phyloP scores from a whole-genome alignment of 37 sponge, comb jelly and placozoan genomes.

The Halisarca cf. caerulea region DNA sequence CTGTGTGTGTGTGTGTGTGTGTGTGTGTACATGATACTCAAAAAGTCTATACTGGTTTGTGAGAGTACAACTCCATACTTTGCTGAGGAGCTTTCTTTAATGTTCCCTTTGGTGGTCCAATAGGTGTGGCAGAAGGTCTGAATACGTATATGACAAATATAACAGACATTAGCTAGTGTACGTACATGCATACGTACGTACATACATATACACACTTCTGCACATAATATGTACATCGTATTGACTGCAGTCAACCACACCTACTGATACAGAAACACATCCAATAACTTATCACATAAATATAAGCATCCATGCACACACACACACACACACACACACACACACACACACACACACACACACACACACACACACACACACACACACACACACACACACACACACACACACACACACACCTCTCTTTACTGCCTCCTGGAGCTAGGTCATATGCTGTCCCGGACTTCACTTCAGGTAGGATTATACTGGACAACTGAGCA shows the following conservation, averaged over 20 bases:
- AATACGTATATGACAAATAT: neutral
- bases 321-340: conserved; percentile 12
- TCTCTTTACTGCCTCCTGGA: conserved; percentile 84
- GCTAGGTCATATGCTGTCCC: conserved; percentile 75
- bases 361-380: neutral
- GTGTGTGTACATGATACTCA: no score
- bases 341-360: neutral
- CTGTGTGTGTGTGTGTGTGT: no score
- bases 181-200: neutral
- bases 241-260: no score
- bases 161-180: neutral
- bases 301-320: neutral
- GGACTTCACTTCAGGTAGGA: conserved; percentile 26
- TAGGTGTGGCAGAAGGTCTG: conserved; percentile 39
- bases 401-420: conserved; percentile 36
- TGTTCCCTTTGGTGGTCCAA: conserved; percentile 69
- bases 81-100: conserved; percentile 48
- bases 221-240: no score
- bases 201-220: neutral
- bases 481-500: neutral
- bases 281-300: no score
- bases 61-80: conserved; percentile 48
- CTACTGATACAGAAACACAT: no score
- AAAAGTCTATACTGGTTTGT: no score
- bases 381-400: neutral